Percentiles rank a stretch among this genome's conserved stretches.
Conservation (phyloP, 2,113 vertebrate genomes). For the Myxocyprinus asiaticus region DNA sequence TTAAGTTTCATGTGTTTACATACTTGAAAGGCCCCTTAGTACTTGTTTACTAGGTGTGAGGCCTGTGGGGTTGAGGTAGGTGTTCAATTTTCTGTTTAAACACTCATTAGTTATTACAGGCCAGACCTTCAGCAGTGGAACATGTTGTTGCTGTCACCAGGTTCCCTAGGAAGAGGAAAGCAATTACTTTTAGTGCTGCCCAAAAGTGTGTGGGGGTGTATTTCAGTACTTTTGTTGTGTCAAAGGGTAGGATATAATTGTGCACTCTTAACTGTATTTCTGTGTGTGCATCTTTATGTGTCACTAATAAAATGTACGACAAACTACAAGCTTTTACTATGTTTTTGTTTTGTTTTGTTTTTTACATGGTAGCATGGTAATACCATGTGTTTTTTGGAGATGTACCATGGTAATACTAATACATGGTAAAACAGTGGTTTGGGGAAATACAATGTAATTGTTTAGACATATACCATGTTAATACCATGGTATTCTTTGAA, state of each 20-base stretch:
- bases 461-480: too few relatives aligned
- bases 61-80: background rate
- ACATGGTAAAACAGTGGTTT: too few relatives aligned
- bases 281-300: slow-evolving; percentile 42
- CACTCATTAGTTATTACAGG: slow-evolving; percentile 41
- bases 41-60: background rate
- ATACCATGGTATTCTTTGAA: too few relatives aligned
- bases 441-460: too few relatives aligned
- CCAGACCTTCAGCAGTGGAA: slow-evolving; percentile 37
- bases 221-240: background rate
- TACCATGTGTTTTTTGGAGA: too few relatives aligned
- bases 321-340: too few relatives aligned
- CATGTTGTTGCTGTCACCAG: slow-evolving; percentile 55
- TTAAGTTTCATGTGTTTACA: background rate
- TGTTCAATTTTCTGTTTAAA: background rate
- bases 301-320: background rate
- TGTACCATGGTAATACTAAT: too few relatives aligned
- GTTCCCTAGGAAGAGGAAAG: slow-evolving; percentile 51
- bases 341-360: too few relatives aligned
- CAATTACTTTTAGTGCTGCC: slow-evolving; percentile 57
- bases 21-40: background rate
- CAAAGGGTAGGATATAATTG: background rate
- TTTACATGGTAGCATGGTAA: too few relatives aligned
- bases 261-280: slow-evolving; percentile 1
- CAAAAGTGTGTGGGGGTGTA: background rate